phyloP scores from a whole-genome alignment of 2,888 invertebrate species.

The Protophormia terraenovae region DNA sequence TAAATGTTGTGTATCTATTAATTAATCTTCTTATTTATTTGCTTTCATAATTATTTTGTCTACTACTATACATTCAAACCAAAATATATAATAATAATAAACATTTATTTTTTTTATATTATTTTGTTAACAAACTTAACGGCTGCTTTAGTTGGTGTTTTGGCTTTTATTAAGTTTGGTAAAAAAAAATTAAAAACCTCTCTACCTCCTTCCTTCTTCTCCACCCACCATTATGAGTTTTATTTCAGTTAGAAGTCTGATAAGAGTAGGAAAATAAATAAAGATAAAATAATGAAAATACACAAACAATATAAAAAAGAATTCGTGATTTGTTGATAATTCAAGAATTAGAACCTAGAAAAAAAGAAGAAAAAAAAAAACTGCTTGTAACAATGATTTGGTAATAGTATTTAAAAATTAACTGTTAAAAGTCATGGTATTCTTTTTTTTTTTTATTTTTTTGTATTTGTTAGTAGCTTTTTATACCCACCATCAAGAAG shows the following conservation, averaged over 20 bases:
- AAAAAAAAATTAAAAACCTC: background rate
- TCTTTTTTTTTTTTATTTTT: background rate
- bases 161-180: background rate
- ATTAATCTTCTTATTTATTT: constrained; percentile 17
- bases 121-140: background rate
- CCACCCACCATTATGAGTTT: background rate
- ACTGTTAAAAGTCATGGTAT: background rate
- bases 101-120: background rate
- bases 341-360: background rate
- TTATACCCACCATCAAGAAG: too few species aligned
- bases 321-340: constrained; percentile 18
- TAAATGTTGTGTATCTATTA: background rate
- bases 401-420: background rate
- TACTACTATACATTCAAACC: background rate
- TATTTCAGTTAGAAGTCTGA: constrained; percentile 28
- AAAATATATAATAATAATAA: too few species aligned
- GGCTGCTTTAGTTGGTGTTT: background rate
- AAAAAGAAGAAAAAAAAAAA: background rate
- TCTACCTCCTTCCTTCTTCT: background rate
- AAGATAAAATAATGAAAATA: constrained; percentile 5
- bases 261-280: constrained; percentile 32
- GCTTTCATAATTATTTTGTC: background rate
- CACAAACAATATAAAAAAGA: constrained; percentile 4
- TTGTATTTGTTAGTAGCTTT: background rate
- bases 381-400: background rate